phyloP scores from a whole-genome alignment of 2,888 invertebrate genomes.

The Ennomos fuscantarius region DNA sequence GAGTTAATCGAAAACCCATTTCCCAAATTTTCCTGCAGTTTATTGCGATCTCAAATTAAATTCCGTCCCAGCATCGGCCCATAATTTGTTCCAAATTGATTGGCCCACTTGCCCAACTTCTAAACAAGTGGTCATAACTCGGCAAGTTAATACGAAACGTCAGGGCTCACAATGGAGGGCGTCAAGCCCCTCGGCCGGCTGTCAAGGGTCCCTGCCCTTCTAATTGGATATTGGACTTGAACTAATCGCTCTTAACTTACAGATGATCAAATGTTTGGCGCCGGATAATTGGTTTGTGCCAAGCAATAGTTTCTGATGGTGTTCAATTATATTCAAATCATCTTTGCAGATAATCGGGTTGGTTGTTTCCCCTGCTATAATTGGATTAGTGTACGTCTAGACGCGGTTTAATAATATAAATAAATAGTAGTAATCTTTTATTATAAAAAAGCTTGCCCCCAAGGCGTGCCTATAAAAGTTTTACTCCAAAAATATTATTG shows the following conservation, averaged over 20 bases:
- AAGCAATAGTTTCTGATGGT: slow-evolving; percentile 16
- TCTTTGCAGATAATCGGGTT: not conserved
- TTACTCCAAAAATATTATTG: too few species aligned
- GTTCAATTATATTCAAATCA: slow-evolving; percentile 13
- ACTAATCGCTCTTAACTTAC: slow-evolving; percentile 24
- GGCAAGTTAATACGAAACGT: slow-evolving; percentile 26
- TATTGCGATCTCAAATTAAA: slow-evolving; percentile 10
- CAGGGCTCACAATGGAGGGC: slow-evolving; percentile 26
- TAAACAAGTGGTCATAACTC: slow-evolving; percentile 32
- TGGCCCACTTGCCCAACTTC: slow-evolving; percentile 13
- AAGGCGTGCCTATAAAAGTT: too few species aligned
- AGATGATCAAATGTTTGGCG: slow-evolving; percentile 27
- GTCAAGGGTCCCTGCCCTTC: slow-evolving; percentile 17
- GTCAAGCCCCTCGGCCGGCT: slow-evolving; percentile 25
- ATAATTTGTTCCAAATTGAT: slow-evolving; percentile 24
- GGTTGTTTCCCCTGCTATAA: not conserved
- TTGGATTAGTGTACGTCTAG: too few species aligned
- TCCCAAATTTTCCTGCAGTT: slow-evolving; percentile 8
- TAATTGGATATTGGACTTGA: slow-evolving; percentile 33
- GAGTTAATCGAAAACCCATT: too few species aligned
- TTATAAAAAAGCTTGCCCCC: too few species aligned
- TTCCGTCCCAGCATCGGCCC: not conserved
- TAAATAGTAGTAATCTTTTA: too few species aligned
- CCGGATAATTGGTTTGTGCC: slow-evolving; percentile 17
- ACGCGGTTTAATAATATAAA: too few species aligned